Base-by-base conservation (phyloP, 2,797 vertebrate genomes). In the Pachyuromys duprasi region DNA sequence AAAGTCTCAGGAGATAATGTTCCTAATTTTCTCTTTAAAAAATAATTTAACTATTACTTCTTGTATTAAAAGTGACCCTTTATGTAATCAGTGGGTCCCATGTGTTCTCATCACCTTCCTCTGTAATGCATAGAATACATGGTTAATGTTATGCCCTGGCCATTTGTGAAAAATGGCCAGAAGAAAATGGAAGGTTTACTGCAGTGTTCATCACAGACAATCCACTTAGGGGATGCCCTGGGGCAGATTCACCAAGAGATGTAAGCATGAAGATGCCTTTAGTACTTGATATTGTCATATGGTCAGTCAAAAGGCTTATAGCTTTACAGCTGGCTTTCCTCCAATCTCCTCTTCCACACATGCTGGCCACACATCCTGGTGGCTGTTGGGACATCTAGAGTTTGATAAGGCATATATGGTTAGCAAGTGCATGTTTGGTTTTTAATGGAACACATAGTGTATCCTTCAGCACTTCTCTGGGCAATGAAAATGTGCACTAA, bases 61-160 rank as follows among this genome's bases (percentile, higher is more conserved):
- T 33, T 76, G 12, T 69, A 28, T 92, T 60, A 79, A 74, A 78
- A 75, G 81, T 9, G 53, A 33, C 18, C 70, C 97, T 98, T 96
- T 88, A 95, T 78, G 28, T 96, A 96, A 96, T 96, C 94, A 90
- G 12, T 86, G n/a, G 72, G 60, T 90, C 60, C 36, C 2, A 20
- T 5, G 15, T 91, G 28, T 65, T 91, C 79, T 78, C 18, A 63
- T 45, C 76, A 13, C 13, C 31, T 91, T 36, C 33, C 4, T 87
- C 83, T n/a, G 33, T 42, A 62, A 26, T 57, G 36, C 8, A 11
- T 36, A 33, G 49, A 62, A 22, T 63, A 42, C 8, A 8, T 36
- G 4, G 36, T 87, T 26, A 70, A 49, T 70, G 22, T 45, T 80
- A n/a, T n/a, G 6, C 15, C 62, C n/a, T 20, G 60, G 45, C 17